These are phyloP conservation scores for Panurus biarmicus DNA, from an alignment of 2,113 vertebrate species.

Conservation along the genomic window DNA sequence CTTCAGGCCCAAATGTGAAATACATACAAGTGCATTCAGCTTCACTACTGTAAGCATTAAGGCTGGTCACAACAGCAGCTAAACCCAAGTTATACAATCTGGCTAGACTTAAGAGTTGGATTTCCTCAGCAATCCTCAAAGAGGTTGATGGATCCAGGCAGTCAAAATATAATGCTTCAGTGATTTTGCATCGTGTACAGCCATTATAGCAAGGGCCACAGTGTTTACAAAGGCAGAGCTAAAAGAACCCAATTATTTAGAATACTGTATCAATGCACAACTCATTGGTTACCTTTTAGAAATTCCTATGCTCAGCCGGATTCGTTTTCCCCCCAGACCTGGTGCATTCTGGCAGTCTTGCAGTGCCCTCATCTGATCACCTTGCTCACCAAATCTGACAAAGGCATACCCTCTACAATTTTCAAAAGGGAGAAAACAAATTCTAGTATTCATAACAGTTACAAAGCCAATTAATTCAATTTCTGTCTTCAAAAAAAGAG, in stretches of 20 bases:
- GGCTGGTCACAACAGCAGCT: neutral
- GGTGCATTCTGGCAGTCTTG: conserved; percentile 88
- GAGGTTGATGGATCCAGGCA: neutral
- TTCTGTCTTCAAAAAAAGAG: neutral
- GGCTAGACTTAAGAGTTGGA: neutral
- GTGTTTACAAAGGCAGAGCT: conserved; percentile 2
- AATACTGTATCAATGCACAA: conserved; percentile 20
- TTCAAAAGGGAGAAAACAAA: conserved; percentile 59
- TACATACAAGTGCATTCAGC: neutral
- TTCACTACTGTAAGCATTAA: neutral
- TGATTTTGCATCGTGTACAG: neutral
- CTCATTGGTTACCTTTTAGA: conserved; percentile 79
- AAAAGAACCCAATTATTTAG: neutral
- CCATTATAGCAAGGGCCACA: neutral
- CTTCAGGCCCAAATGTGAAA: neutral
- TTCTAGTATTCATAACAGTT: conserved; percentile 44
- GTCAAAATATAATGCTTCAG: neutral
- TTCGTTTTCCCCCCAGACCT: conserved; percentile 83
- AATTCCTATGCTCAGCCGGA: conserved; percentile 85
- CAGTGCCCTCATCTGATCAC: conserved; percentile 88
- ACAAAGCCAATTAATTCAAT: neutral
- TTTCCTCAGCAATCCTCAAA: neutral
- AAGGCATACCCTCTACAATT: conserved; percentile 85
- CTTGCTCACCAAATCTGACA: conserved; percentile 87
- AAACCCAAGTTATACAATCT: neutral